Evolutionary conservation across 2,888 invertebrate species (phyloP), one percentile per base, ranked within the genome.

Genomic region (Ectobius pallidus): DNA sequence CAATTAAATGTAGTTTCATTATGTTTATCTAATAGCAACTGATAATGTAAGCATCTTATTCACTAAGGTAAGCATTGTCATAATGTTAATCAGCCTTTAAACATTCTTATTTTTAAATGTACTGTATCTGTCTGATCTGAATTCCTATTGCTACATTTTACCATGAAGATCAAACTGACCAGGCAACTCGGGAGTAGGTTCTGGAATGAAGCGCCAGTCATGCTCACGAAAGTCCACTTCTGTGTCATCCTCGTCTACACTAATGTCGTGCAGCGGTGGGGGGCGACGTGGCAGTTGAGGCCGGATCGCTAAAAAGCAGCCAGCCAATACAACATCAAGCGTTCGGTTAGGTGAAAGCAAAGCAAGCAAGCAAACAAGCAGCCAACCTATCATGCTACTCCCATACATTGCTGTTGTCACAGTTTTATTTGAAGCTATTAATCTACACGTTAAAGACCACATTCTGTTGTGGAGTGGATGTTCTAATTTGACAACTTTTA

Each of bases 141-240:
- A 7, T 16, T 52, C 34, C 34, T 32, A 63, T 63, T 63, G 25
- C n/a, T n/a, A n/a, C n/a, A n/a, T n/a, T n/a, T n/a, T n/a, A n/a
- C 44, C 1, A 44, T 18, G 20, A 20, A 52, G 52, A 11, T 16
- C 9, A 22, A 20, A 55, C 71, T 71, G 65, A 63, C 63, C 71
- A 65, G 63, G 44, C 49, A 52, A 27, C 39, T 65, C 65, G 34
- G 65, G 25, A 32, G 62, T 62, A 49, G 46, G 71, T 34, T 63
- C 42, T 79, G 85, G 82, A 81, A 84, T 82, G 84, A 85, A 85
- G 74, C 85, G 83, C 86, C 86, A 86, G 81, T 86, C 86, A 81
- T 86, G 86, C 81, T 86, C 86, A 77, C 84, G 81, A 73, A 83
- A 85, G 80, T 85, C 85, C 81, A 85, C 84, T 80, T 86, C 86